Percentiles rank a stretch among this genome's conserved stretches.
These are phyloP conservation scores for Xenopus laevis DNA, from an alignment of 2,113 vertebrate genomes.

Conservation along the genomic window DNA sequence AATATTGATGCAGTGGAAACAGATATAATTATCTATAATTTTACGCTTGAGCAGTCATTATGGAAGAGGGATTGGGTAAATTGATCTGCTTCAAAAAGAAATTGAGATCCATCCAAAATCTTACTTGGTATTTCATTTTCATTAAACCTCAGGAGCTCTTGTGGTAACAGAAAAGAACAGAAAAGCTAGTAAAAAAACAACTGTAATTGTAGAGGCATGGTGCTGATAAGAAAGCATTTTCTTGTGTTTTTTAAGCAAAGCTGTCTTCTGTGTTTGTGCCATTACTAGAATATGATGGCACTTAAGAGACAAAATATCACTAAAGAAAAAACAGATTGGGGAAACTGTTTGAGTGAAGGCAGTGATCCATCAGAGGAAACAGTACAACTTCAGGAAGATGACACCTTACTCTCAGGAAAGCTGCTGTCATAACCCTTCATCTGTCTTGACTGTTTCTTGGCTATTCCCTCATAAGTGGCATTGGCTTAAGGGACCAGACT, in stretches of 20 bases:
- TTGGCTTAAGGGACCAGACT: conserved; percentile 26
- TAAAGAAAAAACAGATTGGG: conserved; percentile 41
- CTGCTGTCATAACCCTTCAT: conserved; percentile 11
- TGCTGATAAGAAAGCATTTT: too few relatives aligned
- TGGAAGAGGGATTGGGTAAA: background rate
- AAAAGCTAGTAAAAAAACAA: too few relatives aligned
- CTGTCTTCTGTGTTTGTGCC: background rate
- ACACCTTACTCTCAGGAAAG: conserved; percentile 36
- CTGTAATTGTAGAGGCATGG: too few relatives aligned
- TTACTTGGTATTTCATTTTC: too few relatives aligned
- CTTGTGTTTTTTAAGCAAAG: too few relatives aligned
- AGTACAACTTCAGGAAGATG: conserved; percentile 5
- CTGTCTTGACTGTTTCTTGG: conserved; percentile 4
- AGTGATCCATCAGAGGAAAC: conserved; percentile 30
- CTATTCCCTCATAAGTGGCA: conserved; percentile 33
- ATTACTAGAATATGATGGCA: background rate
- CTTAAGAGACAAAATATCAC: conserved; percentile 19
- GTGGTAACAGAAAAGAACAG: too few relatives aligned
- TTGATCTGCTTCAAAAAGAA: background rate
- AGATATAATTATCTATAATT: background rate
- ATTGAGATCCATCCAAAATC: background rate
- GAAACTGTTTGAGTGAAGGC: conserved; percentile 39
- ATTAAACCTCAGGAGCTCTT: too few relatives aligned
- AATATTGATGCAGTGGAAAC: background rate
- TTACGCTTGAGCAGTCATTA: background rate